Percentiles rank a stretch among this genome's conserved stretches.
Evolutionary conservation across 2,888 invertebrate genomes (phyloP).

Genomic region (Ptychoptera contaminata): DNA sequence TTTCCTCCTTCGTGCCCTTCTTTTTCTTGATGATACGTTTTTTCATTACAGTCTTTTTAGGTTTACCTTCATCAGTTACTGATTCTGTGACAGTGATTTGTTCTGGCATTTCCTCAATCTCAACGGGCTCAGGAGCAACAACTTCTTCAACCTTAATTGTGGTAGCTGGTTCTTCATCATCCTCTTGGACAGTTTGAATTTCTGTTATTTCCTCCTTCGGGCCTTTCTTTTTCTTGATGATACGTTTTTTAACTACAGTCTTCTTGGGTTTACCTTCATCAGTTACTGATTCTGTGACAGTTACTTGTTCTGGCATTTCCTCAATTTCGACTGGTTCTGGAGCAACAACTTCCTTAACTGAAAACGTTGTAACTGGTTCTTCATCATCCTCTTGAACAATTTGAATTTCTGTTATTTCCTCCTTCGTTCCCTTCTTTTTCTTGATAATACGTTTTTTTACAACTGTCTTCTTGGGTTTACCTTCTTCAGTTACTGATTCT

Average conservation of each 20-base stretch:
- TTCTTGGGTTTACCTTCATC: slow-evolving; percentile 17
- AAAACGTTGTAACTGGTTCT: slow-evolving; percentile 19
- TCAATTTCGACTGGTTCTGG: slow-evolving; percentile 15
- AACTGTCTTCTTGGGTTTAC: slow-evolving; percentile 18
- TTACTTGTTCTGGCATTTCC: slow-evolving; percentile 13
- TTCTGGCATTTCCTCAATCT: slow-evolving; percentile 23
- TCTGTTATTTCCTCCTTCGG: slow-evolving; percentile 8
- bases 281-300: slow-evolving; percentile 22
- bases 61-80: slow-evolving; percentile 22
- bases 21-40: slow-evolving; percentile 24
- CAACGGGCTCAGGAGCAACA: neutral
- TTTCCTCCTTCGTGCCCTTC: slow-evolving; percentile 23
- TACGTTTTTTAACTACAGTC: slow-evolving; percentile 20
- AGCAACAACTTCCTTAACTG: slow-evolving; percentile 18
- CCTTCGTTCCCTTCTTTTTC: slow-evolving; percentile 21
- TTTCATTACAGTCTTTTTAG: slow-evolving; percentile 18
- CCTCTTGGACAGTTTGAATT: slow-evolving; percentile 10
- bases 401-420: slow-evolving; percentile 18
- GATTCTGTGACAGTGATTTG: slow-evolving; percentile 18
- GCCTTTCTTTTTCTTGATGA: slow-evolving; percentile 15
- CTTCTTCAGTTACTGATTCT: slow-evolving; percentile 22
- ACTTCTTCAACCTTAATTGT: too few relatives aligned
- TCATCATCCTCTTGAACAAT: slow-evolving; percentile 20
- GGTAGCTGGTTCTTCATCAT: slow-evolving; percentile 16
- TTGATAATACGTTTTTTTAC: slow-evolving; percentile 24